Percentiles rank a stretch among this genome's conserved stretches.
Conservation (phyloP, 2,888 invertebrate species). For the Mechanitis messenoides region DNA sequence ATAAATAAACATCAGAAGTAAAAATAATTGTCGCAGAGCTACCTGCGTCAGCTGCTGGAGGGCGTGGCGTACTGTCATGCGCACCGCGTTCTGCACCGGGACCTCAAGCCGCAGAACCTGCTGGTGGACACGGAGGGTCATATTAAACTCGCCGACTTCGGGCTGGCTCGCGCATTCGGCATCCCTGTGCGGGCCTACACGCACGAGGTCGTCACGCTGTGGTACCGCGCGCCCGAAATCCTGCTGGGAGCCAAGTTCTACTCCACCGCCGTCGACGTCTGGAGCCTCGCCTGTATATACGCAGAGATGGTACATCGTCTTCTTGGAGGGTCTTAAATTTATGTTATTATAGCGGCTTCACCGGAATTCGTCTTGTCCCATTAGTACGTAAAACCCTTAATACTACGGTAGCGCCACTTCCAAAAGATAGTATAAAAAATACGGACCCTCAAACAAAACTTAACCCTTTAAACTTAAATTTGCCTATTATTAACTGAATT, state of each 20-base stretch:
- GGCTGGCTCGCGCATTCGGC: conserved; percentile 93
- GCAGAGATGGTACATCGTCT: conserved; percentile 89
- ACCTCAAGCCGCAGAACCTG: conserved; percentile 97
- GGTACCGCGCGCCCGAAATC: conserved; percentile 98
- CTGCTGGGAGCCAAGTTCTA: conserved; percentile 93
- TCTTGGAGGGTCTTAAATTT: neutral
- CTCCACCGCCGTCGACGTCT: conserved; percentile 94
- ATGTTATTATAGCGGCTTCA: too few species aligned
- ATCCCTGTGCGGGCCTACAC: conserved; percentile 96
- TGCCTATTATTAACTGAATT: too few species aligned
- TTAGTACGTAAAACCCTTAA: too few species aligned
- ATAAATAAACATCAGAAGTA: too few species aligned
- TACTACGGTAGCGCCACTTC: too few species aligned
- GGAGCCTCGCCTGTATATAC: conserved; percentile 97
- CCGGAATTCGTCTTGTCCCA: too few species aligned
- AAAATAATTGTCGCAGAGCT: conserved; percentile 76
- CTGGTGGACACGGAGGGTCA: conserved; percentile 89
- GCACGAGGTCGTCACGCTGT: conserved; percentile 93
- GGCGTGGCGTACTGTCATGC: conserved; percentile 94
- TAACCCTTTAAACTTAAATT: too few species aligned
- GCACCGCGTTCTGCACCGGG: conserved; percentile 92
- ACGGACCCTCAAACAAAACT: too few species aligned
- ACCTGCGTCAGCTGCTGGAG: conserved; percentile 89
- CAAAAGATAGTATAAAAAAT: too few species aligned
- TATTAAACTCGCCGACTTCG: conserved; percentile 98